Evolutionary conservation across 1,140 invertebrate genomes (phyloP), one percentile per base, ranked within the genome.

Genomic region (Drosophila ficusphila): DNA sequence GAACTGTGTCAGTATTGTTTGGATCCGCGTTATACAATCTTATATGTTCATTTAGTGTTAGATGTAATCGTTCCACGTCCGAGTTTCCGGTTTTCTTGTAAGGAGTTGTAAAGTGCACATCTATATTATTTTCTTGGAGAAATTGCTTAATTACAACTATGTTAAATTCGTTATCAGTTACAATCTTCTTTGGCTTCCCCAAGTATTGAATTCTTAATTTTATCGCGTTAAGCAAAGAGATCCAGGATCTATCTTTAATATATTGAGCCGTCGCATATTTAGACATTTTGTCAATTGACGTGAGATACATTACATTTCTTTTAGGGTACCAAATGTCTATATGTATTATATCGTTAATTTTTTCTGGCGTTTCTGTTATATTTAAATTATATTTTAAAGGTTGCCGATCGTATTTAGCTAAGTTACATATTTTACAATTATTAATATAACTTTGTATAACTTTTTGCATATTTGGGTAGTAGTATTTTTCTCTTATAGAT

Each of bases 301-400:
- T 25, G 14, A 53, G 12, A 7, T 41, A 53, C 33, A 41, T 53
- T 2, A 27, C 18, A n/a, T 38, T 53, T 39, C 5, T 16, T 39
- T 39, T 25, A 27, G 12, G 21, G 5, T 7, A 49, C 47, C 27
- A 49, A 9, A 53, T 52, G 16, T 53, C 49, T 41, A 53, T 53
- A 4, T 27, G 34, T 4, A 41, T 27, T 25, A 38, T 27, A 18
- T 25, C 14, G 11, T 53, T 53, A 25, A 53, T 53, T 38, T 53
- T 53, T 2, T 53, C 4, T 38, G 51, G 12, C 23, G 21, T 53
- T 53, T 53, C 34, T n/a, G 47, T 21, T 19, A 48, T 25, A 38
- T 16, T 52, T 0, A 23, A 52, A 52, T 52, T 52, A 52, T 52
- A 52, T 52, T 52, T 52, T 36, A 52, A 14, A 52, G 33, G 49